These are phyloP conservation scores for Stomorhina lunata DNA, from an alignment of 2,888 invertebrate species.

Conservation along the genomic window DNA sequence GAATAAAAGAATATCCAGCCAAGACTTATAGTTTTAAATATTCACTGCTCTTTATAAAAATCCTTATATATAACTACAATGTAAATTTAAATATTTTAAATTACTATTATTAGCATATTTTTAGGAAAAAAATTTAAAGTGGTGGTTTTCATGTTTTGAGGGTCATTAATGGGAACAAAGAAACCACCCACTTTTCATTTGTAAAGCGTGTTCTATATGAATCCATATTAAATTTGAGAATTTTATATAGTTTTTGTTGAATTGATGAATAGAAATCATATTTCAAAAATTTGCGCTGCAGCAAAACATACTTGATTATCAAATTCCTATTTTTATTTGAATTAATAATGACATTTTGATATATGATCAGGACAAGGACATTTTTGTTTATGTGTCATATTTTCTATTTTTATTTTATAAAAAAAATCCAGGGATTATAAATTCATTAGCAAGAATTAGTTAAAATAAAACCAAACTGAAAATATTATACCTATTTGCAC, in stretches of 20 bases:
- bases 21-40: slow-evolving; percentile 57
- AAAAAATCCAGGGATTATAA: not conserved
- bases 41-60: not conserved
- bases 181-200: slow-evolving; percentile 43
- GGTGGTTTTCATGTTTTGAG: slow-evolving; percentile 49
- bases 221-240: not conserved
- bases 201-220: not conserved
- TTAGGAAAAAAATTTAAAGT: slow-evolving; percentile 48
- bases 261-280: slow-evolving; percentile 36
- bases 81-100: slow-evolving; percentile 56
- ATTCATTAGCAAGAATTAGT: slow-evolving; percentile 5
- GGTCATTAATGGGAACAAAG: not conserved
- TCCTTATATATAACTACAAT: slow-evolving; percentile 2
- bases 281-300: slow-evolving; percentile 15
- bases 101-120: slow-evolving; percentile 62
- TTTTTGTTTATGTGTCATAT: slow-evolving; percentile 22
- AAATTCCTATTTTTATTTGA: slow-evolving; percentile 20
- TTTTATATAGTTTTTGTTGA: not conserved
- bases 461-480: not conserved
- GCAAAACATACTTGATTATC: not conserved
- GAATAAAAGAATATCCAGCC: not conserved
- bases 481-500: too few relatives aligned
- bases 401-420: not conserved
- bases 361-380: slow-evolving; percentile 27
- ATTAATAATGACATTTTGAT: slow-evolving; percentile 20